Evolutionary conservation across 2,888 invertebrate species (phyloP).

Genomic region (Mimachlamys varia): DNA sequence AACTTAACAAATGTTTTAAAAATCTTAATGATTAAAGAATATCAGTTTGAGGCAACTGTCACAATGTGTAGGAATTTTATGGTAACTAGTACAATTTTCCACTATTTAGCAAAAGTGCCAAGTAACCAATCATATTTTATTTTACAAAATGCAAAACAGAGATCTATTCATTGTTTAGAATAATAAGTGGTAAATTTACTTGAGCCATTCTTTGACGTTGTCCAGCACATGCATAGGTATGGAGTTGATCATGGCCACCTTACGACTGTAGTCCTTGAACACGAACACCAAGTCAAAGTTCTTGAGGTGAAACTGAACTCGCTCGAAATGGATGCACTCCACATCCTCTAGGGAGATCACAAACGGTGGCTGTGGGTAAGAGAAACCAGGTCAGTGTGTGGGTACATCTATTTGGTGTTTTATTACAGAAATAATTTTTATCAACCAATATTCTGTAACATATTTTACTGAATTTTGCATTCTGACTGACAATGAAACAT

Average conservation of each 20-base stretch:
- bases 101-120: no score
- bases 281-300: conserved; percentile 99
- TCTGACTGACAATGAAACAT: no score
- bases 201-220: conserved; percentile 99
- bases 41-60: neutral
- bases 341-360: conserved; percentile 98
- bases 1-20: no score
- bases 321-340: conserved; percentile 98
- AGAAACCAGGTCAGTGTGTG: neutral
- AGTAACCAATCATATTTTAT: no score
- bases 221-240: conserved; percentile 99
- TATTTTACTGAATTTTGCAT: no score
- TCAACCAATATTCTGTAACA: no score
- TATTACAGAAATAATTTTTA: no score
- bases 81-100: no score
- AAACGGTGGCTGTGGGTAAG: conserved; percentile 91
- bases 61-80: no score
- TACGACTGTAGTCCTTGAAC: conserved; percentile 97
- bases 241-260: conserved; percentile 98
- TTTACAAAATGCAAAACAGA: no score
- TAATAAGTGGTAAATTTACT: conserved; percentile 85
- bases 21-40: neutral
- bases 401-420: no score
- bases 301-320: conserved; percentile 98
- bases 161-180: no score